Percentiles rank a stretch among this genome's conserved stretches.
phyloP scores from a whole-genome alignment of 2,797 vertebrate genomes.

The Mionectes olivaceus region DNA sequence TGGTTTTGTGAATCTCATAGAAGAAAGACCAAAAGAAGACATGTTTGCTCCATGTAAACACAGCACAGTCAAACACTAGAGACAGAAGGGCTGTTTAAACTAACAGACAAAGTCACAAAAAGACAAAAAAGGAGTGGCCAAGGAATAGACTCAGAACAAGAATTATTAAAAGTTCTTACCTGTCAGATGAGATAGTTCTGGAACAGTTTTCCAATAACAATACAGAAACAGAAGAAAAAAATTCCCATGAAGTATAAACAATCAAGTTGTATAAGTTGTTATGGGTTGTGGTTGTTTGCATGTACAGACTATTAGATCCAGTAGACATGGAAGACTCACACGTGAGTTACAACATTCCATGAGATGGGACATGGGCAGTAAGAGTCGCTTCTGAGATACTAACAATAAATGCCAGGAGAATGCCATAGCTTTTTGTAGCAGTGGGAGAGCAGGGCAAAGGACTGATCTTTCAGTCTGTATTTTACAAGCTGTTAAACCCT shows the following conservation, averaged over 20 bases:
- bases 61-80: neutral
- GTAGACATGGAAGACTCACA: neutral
- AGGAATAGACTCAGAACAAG: neutral
- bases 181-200: neutral
- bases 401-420: neutral
- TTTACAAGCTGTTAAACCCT: neutral
- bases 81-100: neutral
- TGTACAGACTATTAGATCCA: neutral
- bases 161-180: neutral
- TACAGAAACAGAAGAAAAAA: neutral
- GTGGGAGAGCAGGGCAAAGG: neutral
- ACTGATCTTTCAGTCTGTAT: neutral
- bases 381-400: neutral
- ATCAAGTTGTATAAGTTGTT: neutral
- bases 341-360: neutral
- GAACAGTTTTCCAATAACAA: neutral
- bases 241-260: neutral
- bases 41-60: neutral
- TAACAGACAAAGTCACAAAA: neutral
- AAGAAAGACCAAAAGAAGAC: neutral
- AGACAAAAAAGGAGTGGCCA: neutral
- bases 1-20: neutral
- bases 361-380: neutral
- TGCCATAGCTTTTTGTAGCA: neutral
- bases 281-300: neutral